Base-by-base conservation (phyloP, 2,113 vertebrate genomes). In the Jaculus jaculus region DNA sequence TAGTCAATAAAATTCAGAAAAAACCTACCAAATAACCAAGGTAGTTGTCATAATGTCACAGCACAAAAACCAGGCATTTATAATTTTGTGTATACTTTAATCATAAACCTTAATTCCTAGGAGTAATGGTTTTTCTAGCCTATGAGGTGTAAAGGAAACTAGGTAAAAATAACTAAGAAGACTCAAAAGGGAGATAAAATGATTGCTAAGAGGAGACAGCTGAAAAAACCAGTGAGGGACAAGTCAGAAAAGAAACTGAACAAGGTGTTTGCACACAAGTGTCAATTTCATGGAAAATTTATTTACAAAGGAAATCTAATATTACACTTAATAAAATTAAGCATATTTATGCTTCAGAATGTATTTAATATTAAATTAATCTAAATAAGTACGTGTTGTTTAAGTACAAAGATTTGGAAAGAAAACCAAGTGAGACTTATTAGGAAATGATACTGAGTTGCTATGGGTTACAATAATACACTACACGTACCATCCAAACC, bases 401-500 rank as follows among this genome's bases (percentile, higher is more conserved):
- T 86, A 51, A 83, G 30, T 86, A 85, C 20, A 89, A 95, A 89
- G 78, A 79, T 60, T 84, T 54, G 54, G 15, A 94, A 84, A 90
- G 79, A 84, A 89, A 93, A 74, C 5, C n/a, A 89, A 16, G 7
- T 90, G 37, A 82, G 51, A 79, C 84, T 94, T 91, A 78, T 63
- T 75, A 93, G 81, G 77, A 85, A 89, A 94, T 95, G 28, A 90
- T 34, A 77, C 20, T 81, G 32, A 84, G n/a, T 65, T 73, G 84
- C 47, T 58, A 42, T 28, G 58, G 72, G 84, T 54, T 74, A 94
- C 5, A 42, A 32, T 2, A 51, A 34, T 12, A 73, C 73, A 63
- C 26, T 82, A 90, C 98, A 92, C 98, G 24, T 98, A 99, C 99
- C 99, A 74, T 99, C 99, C 32, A 99, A 98, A 74, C 99, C 99